A percentile compares a stretch with the other conserved stretches of the same genome.
Evolutionary conservation across 2,797 vertebrate genomes (phyloP).

Genomic region (Cirrhinus mrigala): DNA sequence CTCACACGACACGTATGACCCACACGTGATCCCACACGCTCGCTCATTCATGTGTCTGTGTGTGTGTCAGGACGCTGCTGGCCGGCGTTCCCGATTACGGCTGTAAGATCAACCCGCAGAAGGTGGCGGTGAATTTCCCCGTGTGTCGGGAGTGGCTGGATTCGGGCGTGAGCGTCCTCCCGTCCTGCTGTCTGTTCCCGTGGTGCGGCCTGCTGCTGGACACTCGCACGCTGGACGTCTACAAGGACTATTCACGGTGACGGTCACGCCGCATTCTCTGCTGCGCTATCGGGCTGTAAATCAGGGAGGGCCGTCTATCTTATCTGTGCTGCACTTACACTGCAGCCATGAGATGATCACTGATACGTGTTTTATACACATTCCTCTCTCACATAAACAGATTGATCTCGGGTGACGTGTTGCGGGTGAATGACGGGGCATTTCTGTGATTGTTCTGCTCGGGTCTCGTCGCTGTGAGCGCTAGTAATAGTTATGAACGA

Average conservation of each 20-base stretch:
- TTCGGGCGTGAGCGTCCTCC: constrained; percentile 72
- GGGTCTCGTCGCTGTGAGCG: not conserved
- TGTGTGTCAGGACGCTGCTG: constrained; percentile 80
- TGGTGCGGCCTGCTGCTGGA: constrained; percentile 95
- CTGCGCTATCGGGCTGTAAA: not conserved
- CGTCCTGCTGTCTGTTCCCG: constrained; percentile 81
- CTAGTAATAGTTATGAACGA: not conserved
- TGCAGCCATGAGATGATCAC: not conserved
- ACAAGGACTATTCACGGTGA: constrained; percentile 90
- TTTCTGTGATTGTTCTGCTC: not conserved
- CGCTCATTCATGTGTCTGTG: constrained; percentile 37
- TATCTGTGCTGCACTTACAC: not conserved
- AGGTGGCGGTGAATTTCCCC: constrained; percentile 90
- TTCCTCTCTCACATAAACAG: not conserved
- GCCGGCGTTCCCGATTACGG: constrained; percentile 89
- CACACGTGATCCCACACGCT: not conserved
- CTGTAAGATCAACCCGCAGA: constrained; percentile 84
- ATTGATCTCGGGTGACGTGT: not conserved
- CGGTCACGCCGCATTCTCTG: not conserved
- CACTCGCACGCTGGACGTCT: constrained; percentile 83
- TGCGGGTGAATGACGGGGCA: not conserved
- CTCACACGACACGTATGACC: not conserved
- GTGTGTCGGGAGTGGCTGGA: constrained; percentile 64
- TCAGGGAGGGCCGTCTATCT: not conserved
- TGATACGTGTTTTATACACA: not conserved